Conservation (phyloP, 1,140 invertebrate genomes). For the Drosophila grimshawi region DNA sequence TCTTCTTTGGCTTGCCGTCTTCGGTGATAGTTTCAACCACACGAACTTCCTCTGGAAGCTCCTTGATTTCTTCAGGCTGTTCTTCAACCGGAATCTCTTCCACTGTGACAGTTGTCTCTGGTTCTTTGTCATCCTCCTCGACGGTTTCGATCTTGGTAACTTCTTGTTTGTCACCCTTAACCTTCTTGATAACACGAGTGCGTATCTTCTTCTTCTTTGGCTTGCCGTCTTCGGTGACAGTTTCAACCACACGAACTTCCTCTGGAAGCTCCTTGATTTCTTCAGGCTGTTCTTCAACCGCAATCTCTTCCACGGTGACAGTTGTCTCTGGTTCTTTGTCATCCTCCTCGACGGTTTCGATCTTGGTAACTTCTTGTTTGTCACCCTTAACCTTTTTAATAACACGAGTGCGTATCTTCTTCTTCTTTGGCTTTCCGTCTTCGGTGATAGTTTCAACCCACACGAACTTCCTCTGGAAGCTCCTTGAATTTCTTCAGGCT, state of each 20-base stretch:
- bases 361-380: too few relatives aligned
- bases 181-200: constrained; percentile 4
- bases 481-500: neutral
- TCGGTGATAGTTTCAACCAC: neutral
- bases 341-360: too few relatives aligned
- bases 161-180: constrained; percentile 2
- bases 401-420: too few relatives aligned
- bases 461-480: neutral
- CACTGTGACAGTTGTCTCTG: neutral
- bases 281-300: too few relatives aligned
- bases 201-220: constrained; percentile 1
- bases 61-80: neutral
- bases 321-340: too few relatives aligned
- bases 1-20: constrained; percentile 1
- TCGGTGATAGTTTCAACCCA: too few relatives aligned
- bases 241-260: too few relatives aligned
- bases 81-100: neutral
- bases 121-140: neutral
- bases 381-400: too few relatives aligned
- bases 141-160: constrained; percentile 4
- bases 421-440: too few relatives aligned
- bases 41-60: neutral
- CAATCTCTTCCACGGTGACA: too few relatives aligned
- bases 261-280: too few relatives aligned
- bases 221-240: too few relatives aligned